Evolutionary conservation across 1,140 invertebrate genomes (phyloP).

Genomic region (Zaprionus lachaisei): DNA sequence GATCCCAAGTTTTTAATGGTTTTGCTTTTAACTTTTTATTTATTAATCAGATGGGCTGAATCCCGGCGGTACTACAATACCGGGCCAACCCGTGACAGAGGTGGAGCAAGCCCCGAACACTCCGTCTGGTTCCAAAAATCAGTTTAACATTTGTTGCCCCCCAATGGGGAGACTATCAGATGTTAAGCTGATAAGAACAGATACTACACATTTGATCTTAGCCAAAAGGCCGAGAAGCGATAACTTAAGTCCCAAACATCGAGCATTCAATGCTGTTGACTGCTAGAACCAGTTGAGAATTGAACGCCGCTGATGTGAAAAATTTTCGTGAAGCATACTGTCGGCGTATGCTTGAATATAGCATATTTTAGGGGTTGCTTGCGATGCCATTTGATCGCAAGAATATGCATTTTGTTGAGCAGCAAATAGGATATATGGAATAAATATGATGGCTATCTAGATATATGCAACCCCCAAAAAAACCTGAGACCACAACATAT

Average conservation of each 20-base stretch:
- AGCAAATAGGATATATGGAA: too few species aligned
- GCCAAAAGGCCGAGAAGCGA: too few species aligned
- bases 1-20: too few species aligned
- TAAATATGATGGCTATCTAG: too few species aligned
- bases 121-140: slow-evolving; percentile 86
- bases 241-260: background rate
- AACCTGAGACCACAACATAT: too few species aligned
- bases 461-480: too few species aligned
- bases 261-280: background rate
- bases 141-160: slow-evolving; percentile 86
- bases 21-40: background rate
- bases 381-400: background rate
- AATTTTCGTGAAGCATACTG: background rate
- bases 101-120: slow-evolving; percentile 86
- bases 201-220: background rate
- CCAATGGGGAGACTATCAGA: slow-evolving; percentile 85
- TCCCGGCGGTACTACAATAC: slow-evolving; percentile 86
- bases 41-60: slow-evolving; percentile 17
- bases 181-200: slow-evolving; percentile 89
- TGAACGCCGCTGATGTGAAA: background rate
- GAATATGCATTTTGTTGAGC: too few species aligned
- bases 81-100: slow-evolving; percentile 86
- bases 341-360: background rate
- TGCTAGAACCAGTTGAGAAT: background rate
- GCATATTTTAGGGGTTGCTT: background rate